Percentiles rank a stretch among this genome's conserved stretches.
Evolutionary conservation across 1,140 invertebrate species (phyloP).

Genomic region (Geopemphigus sp.): DNA sequence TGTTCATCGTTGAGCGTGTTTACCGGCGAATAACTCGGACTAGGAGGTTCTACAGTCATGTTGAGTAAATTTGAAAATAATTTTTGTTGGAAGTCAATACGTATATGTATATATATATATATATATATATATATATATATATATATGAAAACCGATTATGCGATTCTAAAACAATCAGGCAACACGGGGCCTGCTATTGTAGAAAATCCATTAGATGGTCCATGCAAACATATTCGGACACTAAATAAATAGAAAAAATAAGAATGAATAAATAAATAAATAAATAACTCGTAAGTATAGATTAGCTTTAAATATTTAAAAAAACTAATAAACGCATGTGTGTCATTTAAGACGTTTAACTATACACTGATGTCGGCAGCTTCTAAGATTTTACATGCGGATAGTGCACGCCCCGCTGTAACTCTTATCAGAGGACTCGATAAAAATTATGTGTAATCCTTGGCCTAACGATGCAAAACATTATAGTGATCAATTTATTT

Average conservation of each 20-base stretch:
- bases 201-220: background rate
- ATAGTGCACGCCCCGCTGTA: conserved; percentile 4
- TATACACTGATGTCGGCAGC: conserved; percentile 3
- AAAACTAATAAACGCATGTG: background rate
- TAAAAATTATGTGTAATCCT: conserved; percentile 13
- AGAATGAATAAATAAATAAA: background rate
- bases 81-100: too few species aligned
- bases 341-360: conserved; percentile 23
- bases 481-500: too few species aligned
- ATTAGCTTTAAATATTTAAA: too few species aligned
- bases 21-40: conserved; percentile 25
- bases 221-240: background rate
- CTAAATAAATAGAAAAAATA: background rate
- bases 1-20: background rate
- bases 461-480: background rate
- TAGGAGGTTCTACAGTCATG: background rate
- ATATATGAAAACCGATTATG: background rate
- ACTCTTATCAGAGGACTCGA: conserved; percentile 4
- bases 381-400: background rate
- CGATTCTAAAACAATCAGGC: background rate
- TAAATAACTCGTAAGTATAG: background rate
- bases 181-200: background rate
- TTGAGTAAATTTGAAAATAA: background rate
- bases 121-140: too few species aligned
- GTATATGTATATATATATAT: too few species aligned